phyloP scores from a whole-genome alignment of 2,797 vertebrate species.

The Kryptolebias ocellatus region DNA sequence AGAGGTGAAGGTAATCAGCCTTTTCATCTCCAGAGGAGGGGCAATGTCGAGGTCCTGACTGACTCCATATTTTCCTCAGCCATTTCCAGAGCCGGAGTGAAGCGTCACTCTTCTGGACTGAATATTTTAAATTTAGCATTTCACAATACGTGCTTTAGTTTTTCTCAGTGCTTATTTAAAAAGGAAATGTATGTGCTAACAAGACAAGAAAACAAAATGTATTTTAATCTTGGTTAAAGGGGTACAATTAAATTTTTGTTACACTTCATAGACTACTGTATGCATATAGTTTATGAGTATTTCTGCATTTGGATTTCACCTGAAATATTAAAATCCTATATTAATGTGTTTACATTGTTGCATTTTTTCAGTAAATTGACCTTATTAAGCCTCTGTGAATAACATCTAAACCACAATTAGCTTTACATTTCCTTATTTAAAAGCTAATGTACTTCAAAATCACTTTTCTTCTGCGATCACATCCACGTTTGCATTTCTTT shows the following conservation, averaged over 20 bases:
- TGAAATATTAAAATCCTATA: no score
- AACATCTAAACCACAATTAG: slow-evolving; percentile 49
- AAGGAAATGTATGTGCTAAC: background rate
- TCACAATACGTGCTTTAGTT: background rate
- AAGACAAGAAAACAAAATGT: no score
- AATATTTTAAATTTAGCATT: slow-evolving; percentile 10
- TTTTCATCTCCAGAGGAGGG: slow-evolving; percentile 82
- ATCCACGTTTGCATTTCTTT: slow-evolving; percentile 72
- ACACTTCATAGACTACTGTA: no score
- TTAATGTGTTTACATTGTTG: no score
- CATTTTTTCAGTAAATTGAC: slow-evolving; percentile 39
- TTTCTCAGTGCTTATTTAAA: background rate
- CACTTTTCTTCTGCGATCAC: slow-evolving; percentile 69
- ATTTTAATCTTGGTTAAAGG: no score
- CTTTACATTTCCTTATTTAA: slow-evolving; percentile 72
- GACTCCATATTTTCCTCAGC: slow-evolving; percentile 72
- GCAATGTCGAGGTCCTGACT: slow-evolving; percentile 65
- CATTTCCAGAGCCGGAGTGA: slow-evolving; percentile 34
- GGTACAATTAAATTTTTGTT: no score
- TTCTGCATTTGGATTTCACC: no score
- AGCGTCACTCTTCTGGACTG: slow-evolving; percentile 23
- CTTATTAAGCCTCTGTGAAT: slow-evolving; percentile 38
- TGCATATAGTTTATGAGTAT: no score
- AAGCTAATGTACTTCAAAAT: slow-evolving; percentile 74
- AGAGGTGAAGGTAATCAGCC: slow-evolving; percentile 84